These are phyloP conservation scores for Sporophila hypoxantha DNA, from an alignment of 2,113 vertebrate species.

Conservation along the genomic window DNA sequence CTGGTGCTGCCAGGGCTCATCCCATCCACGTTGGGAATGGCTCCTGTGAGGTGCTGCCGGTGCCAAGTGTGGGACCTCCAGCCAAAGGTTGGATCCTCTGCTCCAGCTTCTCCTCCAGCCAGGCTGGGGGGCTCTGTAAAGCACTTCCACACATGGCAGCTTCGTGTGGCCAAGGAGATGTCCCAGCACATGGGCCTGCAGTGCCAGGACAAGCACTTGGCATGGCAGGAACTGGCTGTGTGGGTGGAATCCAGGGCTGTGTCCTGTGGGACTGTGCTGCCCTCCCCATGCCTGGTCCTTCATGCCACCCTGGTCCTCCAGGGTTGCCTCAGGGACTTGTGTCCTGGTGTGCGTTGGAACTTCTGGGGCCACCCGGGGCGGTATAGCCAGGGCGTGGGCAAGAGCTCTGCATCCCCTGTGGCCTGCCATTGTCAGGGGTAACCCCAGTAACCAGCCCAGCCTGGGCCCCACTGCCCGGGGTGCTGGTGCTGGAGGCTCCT, in stretches of 20 bases:
- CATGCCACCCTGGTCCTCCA: background rate
- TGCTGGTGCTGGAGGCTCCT: background rate
- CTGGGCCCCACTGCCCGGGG: rapidly evolving
- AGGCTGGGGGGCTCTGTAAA: background rate
- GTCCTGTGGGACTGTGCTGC: background rate
- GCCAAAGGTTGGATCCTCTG: background rate
- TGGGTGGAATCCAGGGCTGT: rapidly evolving
- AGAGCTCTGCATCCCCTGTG: background rate
- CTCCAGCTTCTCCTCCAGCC: rapidly evolving
- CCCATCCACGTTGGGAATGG: background rate
- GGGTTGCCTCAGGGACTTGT: background rate
- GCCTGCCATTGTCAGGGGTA: rapidly evolving
- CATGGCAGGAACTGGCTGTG: rapidly evolving
- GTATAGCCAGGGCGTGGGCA: background rate
- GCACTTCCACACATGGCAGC: rapidly evolving
- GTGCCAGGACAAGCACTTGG: rapidly evolving
- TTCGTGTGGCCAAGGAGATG: background rate
- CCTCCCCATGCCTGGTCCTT: background rate
- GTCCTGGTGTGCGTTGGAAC: background rate
- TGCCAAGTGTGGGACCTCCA: rapidly evolving
- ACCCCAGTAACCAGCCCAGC: background rate
- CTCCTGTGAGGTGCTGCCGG: background rate
- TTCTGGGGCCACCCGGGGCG: rapidly evolving
- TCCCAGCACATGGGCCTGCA: rapidly evolving
- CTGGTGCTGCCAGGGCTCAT: background rate